Evolutionary conservation across 2,113 vertebrate genomes (phyloP).

Genomic region (Zosterops hypoxanthus): DNA sequence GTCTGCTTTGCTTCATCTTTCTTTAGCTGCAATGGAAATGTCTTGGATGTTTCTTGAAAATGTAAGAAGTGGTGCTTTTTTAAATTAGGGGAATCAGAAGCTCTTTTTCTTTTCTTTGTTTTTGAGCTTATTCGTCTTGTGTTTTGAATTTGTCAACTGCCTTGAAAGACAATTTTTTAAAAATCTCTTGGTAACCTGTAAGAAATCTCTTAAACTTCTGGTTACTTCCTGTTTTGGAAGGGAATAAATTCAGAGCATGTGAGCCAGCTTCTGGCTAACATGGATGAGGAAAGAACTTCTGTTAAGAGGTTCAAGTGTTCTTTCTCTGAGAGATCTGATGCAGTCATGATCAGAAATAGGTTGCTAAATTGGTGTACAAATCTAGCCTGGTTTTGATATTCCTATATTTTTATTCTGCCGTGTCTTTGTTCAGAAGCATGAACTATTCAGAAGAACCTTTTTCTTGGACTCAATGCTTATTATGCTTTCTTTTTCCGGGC

Average conservation of each 20-base stretch:
- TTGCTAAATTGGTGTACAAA: background rate
- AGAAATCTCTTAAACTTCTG: background rate
- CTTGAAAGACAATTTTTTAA: background rate
- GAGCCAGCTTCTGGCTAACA: background rate
- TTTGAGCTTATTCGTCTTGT: background rate
- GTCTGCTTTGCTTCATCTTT: conserved; percentile 61
- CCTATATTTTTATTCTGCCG: background rate
- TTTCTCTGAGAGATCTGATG: background rate
- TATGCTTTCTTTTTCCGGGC: background rate
- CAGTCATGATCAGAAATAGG: background rate
- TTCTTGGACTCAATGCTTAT: background rate
- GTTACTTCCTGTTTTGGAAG: background rate
- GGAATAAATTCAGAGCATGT: background rate
- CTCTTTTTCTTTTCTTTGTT: conserved; percentile 16
- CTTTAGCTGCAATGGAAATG: conserved; percentile 48
- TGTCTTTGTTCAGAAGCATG: background rate
- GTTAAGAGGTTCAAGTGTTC: background rate
- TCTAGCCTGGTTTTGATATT: background rate
- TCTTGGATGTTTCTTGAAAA: conserved; percentile 36
- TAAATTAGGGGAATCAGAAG: background rate
- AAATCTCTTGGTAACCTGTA: background rate
- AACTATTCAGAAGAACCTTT: background rate
- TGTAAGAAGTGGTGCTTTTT: background rate
- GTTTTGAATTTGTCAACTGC: conserved; percentile 13
- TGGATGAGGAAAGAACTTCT: background rate